phyloP scores from a whole-genome alignment of 2,113 vertebrate genomes.

The Engraulis encrasicolus region DNA sequence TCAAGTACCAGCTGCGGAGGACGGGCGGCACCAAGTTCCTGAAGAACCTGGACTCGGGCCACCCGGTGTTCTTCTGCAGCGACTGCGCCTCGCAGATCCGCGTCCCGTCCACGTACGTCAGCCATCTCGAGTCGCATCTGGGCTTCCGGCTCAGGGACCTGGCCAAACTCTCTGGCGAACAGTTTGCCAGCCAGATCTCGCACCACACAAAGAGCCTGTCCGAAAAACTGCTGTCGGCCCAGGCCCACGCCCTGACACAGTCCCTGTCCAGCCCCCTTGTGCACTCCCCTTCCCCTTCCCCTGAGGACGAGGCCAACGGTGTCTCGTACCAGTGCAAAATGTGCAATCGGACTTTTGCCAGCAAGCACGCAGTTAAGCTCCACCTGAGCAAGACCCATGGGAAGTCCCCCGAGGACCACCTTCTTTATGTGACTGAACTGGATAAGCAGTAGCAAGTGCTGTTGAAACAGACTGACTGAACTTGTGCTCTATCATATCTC shows the following conservation, averaged over 20 bases:
- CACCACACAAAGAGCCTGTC: slow-evolving; percentile 90
- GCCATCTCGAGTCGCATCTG: slow-evolving; percentile 97
- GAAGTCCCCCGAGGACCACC: slow-evolving; percentile 98
- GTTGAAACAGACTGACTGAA: slow-evolving; percentile 60
- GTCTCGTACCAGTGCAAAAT: slow-evolving; percentile 96
- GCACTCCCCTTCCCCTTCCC: slow-evolving; percentile 77
- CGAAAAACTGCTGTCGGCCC: slow-evolving; percentile 89
- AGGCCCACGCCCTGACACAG: slow-evolving; percentile 68
- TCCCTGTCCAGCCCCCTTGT: slow-evolving; percentile 62
- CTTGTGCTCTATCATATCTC: slow-evolving; percentile 43
- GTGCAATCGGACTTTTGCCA: slow-evolving; percentile 98
- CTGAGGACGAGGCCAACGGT: slow-evolving; percentile 85
- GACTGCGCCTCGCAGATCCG: slow-evolving; percentile 98
- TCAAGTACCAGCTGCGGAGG: slow-evolving; percentile 98
- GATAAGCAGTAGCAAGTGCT: slow-evolving; percentile 94
- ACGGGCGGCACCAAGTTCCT: slow-evolving; percentile 99
- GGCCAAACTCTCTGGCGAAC: slow-evolving; percentile 93
- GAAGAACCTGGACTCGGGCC: slow-evolving; percentile 98
- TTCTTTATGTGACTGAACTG: slow-evolving; percentile 93
- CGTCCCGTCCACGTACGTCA: slow-evolving; percentile 96
- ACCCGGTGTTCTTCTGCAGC: slow-evolving; percentile 98
- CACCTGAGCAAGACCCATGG: slow-evolving; percentile 99
- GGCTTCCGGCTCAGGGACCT: slow-evolving; percentile 96
- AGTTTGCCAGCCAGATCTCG: slow-evolving; percentile 90
- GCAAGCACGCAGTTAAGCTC: slow-evolving; percentile 98